These are phyloP conservation scores for Bubalus kerabau DNA, from an alignment of 2,113 vertebrate species.

Conservation along the genomic window DNA sequence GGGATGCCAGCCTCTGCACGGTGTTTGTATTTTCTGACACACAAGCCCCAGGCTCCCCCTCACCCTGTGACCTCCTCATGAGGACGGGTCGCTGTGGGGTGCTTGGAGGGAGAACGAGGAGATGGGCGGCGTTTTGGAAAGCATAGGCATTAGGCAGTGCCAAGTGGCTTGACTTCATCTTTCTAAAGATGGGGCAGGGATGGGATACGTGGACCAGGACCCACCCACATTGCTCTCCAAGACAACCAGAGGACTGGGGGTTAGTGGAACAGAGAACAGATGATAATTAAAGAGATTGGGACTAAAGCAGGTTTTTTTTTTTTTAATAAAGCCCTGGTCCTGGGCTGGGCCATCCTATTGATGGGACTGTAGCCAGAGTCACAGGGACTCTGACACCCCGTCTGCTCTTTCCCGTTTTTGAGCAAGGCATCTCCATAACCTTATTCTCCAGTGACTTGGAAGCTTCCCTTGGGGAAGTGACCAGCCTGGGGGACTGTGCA, in stretches of 20 bases:
- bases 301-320: background rate
- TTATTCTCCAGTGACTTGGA: background rate
- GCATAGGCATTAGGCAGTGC: background rate
- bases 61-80: background rate
- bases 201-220: background rate
- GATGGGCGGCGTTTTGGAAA: background rate
- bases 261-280: background rate
- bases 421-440: background rate
- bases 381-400: accelerated
- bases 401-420: background rate
- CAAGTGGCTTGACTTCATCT: background rate
- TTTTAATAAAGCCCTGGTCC: background rate
- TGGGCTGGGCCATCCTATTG: background rate
- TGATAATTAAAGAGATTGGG: background rate
- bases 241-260: background rate
- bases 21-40: background rate
- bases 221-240: background rate
- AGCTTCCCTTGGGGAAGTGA: background rate
- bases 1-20: background rate
- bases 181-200: background rate
- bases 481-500: background rate
- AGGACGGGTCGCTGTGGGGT: background rate
- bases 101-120: background rate
- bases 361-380: background rate
- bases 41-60: background rate